phyloP scores from a whole-genome alignment of 2,797 vertebrate species.

The Falco berigora region DNA sequence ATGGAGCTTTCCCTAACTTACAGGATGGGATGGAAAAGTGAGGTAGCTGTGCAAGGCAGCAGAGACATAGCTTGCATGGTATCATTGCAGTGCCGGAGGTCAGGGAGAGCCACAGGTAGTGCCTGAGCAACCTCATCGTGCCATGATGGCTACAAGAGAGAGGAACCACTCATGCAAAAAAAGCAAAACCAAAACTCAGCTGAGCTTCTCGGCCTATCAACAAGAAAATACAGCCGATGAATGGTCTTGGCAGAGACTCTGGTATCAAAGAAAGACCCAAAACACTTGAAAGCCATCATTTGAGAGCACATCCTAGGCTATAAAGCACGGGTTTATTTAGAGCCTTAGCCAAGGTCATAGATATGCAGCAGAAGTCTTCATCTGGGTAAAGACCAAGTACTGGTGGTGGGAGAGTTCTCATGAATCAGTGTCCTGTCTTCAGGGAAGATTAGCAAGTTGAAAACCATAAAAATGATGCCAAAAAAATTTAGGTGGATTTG shows the following conservation, averaged over 20 bases:
- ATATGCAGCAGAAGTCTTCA: background rate
- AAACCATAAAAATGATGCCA: background rate
- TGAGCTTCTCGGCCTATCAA: background rate
- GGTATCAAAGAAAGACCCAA: background rate
- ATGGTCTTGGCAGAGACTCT: background rate
- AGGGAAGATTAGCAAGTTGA: background rate
- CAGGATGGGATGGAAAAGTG: accelerated
- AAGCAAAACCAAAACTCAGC: background rate
- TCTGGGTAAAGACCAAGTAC: background rate
- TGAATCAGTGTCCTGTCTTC: background rate
- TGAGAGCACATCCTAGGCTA: background rate
- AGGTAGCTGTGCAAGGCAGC: background rate
- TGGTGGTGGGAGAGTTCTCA: background rate
- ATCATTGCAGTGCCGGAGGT: background rate
- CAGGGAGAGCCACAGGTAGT: background rate
- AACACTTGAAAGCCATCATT: background rate
- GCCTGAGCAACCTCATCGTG: background rate
- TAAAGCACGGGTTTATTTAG: background rate
- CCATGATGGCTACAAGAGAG: background rate
- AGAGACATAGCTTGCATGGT: background rate
- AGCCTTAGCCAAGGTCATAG: background rate
- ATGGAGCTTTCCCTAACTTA: background rate
- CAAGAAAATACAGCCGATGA: background rate
- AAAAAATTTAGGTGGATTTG: background rate
- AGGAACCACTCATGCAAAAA: background rate